Evolutionary conservation across 1,140 invertebrate genomes (phyloP), one percentile per base, ranked within the genome.

Genomic region (Lucilia cuprina): DNA sequence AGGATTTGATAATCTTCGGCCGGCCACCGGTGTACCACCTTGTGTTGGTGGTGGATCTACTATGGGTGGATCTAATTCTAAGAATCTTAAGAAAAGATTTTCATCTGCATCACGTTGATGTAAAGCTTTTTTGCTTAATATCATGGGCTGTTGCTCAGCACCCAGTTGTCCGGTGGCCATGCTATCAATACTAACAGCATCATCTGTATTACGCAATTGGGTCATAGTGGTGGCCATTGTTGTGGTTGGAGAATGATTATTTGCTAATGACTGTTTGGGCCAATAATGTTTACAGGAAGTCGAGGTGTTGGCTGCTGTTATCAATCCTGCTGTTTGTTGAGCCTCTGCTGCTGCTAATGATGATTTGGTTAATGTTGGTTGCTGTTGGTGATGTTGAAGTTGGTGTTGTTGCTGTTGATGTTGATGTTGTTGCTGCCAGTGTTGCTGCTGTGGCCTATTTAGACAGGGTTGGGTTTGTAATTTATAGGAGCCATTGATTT

Each of bases 51-150:
- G 78, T 9, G n/a, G 83, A 8, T 78, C 17, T 5, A 92, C 88
- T 41, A 84, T 86, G 5, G 93, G 90, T 1, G 96, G 95, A 89
- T 96, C 96, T 83, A 97, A 92, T 89, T 96, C 96, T 85, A 97
- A 91, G 87, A 96, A 96, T 84, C 95, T 92, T 47, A 97, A 92
- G 90, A 96, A 96, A 74, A 95, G 88, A 91, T 95, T 94, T 88
- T 95, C 94, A 85, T 95, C 94, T n/a, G 94, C 94, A 85, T 94
- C 93, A 14, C 93, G 92, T 85, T 95, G 94, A 83, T 94, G 92
- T 17, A 94, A 92, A 7, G 93, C 93, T 50, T 91, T 91, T 85
- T 91, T 91, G 85, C 90, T 92, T 9, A 93, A 86, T 35, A 89
- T 84, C 87, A 91, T 91, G 7, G 88, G 88, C 41, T 90, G 88